Percentiles rank a stretch among this genome's conserved stretches.
These are phyloP conservation scores for Drosophila suzukii DNA, from an alignment of 1,140 invertebrate species.

Conservation along the genomic window DNA sequence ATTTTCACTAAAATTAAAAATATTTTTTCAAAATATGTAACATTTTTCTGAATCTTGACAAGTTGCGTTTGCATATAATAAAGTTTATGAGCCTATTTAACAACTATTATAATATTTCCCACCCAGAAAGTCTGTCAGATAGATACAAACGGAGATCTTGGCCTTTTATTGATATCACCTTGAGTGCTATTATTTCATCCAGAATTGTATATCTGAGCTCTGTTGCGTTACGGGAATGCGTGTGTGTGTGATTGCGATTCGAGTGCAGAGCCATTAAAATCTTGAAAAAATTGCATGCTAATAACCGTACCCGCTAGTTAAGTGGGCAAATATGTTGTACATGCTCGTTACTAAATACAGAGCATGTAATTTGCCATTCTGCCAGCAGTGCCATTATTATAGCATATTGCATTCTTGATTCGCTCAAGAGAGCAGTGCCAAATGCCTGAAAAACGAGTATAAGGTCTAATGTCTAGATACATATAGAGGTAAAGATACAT, in stretches of 20 bases:
- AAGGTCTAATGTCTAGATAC: slow-evolving; percentile 1
- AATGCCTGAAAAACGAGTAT: slow-evolving; percentile 16
- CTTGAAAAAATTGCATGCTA: slow-evolving; percentile 81
- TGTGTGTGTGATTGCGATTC: slow-evolving; percentile 51
- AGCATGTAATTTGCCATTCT: slow-evolving; percentile 74
- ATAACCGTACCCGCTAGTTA: slow-evolving; percentile 74
- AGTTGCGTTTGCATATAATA: not conserved
- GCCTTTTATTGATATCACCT: not conserved
- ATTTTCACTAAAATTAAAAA: too few relatives aligned
- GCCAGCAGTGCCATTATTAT: slow-evolving; percentile 64
- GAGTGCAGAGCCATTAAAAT: slow-evolving; percentile 72
- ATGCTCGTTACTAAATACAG: slow-evolving; percentile 78
- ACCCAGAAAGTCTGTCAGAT: not conserved
- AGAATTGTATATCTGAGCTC: slow-evolving; percentile 12
- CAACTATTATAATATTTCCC: too few relatives aligned
- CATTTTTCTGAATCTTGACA: not conserved
- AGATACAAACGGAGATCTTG: not conserved
- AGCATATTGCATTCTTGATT: slow-evolving; percentile 52
- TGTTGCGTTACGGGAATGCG: slow-evolving; percentile 37
- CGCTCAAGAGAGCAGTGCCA: slow-evolving; percentile 34
- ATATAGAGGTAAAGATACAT: too few relatives aligned
- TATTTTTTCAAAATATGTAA: not conserved
- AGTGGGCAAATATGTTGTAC: slow-evolving; percentile 80
- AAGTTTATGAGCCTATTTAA: too few relatives aligned
- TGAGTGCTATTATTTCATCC: slow-evolving; percentile 3